Percentiles rank a stretch among this genome's conserved stretches.
phyloP scores from a whole-genome alignment of 92 coral and sea anemone genomes.

The Paragorgia papillata region DNA sequence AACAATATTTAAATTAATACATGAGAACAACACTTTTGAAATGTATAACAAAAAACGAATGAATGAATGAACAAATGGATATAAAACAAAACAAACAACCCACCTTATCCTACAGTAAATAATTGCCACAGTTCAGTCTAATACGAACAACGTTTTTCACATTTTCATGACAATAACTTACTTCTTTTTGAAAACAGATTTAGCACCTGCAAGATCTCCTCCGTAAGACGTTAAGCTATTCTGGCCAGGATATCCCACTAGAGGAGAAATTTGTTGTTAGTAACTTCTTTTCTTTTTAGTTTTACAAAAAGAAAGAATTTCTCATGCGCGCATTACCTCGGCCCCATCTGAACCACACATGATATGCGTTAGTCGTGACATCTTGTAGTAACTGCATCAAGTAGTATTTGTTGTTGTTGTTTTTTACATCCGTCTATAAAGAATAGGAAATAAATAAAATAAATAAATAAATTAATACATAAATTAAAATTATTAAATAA shows the following conservation, averaged over 20 bases:
- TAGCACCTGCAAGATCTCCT: conserved; percentile 76
- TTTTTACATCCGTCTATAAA: conserved; percentile 88
- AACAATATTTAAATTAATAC: background rate
- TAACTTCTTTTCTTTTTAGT: background rate
- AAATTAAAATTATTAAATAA: too few species aligned
- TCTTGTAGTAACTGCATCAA: conserved; percentile 90
- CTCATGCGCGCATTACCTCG: conserved; percentile 59
- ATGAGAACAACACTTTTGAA: background rate
- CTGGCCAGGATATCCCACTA: conserved; percentile 96
- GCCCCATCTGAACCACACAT: conserved; percentile 99
- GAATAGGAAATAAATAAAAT: background rate
- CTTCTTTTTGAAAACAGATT: conserved; percentile 76
- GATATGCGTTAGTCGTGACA: conserved; percentile 75
- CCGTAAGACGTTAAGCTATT: conserved; percentile 84
- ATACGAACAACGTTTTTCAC: too few species aligned
- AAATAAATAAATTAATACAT: too few species aligned
- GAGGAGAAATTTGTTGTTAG: background rate
- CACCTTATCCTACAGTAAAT: too few species aligned
- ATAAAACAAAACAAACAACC: too few species aligned
- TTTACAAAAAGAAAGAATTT: too few species aligned
- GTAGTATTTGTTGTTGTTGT: conserved; percentile 93
- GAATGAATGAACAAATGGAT: too few species aligned
- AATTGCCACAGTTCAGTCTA: too few species aligned
- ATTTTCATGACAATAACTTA: conserved; percentile 31
- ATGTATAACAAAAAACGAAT: too few species aligned